Percentiles rank a stretch among this genome's conserved stretches.
These are phyloP conservation scores for Semotilus atromaculatus DNA, from an alignment of 2,797 vertebrate species.

Conservation along the genomic window DNA sequence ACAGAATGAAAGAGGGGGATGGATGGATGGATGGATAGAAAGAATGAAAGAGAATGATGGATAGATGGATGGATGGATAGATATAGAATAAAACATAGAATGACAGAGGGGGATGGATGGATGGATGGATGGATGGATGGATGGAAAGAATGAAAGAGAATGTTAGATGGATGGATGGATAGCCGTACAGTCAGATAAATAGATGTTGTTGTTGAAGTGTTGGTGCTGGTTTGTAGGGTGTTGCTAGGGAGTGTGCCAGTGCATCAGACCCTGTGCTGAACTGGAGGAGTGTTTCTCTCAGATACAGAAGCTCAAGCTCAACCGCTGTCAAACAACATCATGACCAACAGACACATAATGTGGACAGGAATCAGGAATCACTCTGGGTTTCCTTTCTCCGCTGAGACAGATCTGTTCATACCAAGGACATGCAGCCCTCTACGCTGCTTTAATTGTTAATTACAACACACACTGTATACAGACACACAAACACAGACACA, in stretches of 20 bases:
- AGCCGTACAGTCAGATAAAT: background rate
- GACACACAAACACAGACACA: background rate
- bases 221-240: background rate
- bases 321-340: constrained; percentile 2
- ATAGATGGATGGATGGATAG: too few species aligned
- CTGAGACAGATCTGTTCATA: constrained; percentile 31
- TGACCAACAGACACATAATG: background rate
- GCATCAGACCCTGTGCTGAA: background rate
- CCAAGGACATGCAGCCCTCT: constrained; percentile 41
- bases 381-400: background rate
- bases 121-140: too few species aligned
- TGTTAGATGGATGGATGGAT: background rate
- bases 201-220: background rate
- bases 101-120: too few species aligned
- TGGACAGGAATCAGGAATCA: background rate
- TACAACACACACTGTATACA: background rate
- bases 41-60: too few species aligned
- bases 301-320: background rate
- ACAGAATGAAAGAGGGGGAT: too few species aligned
- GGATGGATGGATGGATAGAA: too few species aligned
- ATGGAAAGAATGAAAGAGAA: background rate
- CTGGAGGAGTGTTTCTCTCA: constrained; percentile 7
- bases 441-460: constrained; percentile 35
- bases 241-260: background rate
- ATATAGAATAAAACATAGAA: too few species aligned